Evolutionary conservation across 2,797 vertebrate species (phyloP).

Genomic region (Alauda arvensis): DNA sequence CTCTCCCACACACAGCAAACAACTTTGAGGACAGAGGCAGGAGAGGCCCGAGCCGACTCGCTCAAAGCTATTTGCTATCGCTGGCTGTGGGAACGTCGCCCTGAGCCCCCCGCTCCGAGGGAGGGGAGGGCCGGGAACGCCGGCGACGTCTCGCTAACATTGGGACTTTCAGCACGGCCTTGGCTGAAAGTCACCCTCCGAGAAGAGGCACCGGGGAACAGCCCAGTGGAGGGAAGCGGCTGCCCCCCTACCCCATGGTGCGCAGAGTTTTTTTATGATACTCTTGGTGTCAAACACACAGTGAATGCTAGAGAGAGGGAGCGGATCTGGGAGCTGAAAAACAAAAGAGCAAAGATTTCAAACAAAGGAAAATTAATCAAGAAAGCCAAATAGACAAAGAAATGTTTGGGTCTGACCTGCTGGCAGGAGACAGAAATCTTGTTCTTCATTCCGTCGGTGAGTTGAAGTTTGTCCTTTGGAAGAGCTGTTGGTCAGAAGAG

Average conservation of each 20-base stretch:
- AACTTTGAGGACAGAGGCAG: constrained; percentile 72
- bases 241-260: constrained; percentile 74
- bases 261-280: constrained; percentile 72
- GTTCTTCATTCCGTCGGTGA: constrained; percentile 89
- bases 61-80: constrained; percentile 71
- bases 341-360: constrained; percentile 86
- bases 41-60: constrained; percentile 58
- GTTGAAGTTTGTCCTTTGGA: constrained; percentile 83
- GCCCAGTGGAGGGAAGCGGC: constrained; percentile 70
- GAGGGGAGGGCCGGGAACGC: constrained; percentile 61
- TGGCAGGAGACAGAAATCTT: constrained; percentile 89
- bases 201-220: constrained; percentile 69
- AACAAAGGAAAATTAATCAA: constrained; percentile 77
- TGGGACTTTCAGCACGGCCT: constrained; percentile 59
- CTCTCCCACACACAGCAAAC: constrained; percentile 73
- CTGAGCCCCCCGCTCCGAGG: constrained; percentile 61
- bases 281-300: constrained; percentile 76
- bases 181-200: constrained; percentile 66
- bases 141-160: constrained; percentile 46
- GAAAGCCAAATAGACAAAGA: constrained; percentile 91
- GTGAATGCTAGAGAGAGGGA: constrained; percentile 81
- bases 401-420: constrained; percentile 99
- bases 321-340: constrained; percentile 85
- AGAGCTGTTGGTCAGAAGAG: constrained; percentile 78
- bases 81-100: constrained; percentile 67